Evolutionary conservation across 2,797 vertebrate genomes (phyloP).

Genomic region (Pipistrellus nathusii): DNA sequence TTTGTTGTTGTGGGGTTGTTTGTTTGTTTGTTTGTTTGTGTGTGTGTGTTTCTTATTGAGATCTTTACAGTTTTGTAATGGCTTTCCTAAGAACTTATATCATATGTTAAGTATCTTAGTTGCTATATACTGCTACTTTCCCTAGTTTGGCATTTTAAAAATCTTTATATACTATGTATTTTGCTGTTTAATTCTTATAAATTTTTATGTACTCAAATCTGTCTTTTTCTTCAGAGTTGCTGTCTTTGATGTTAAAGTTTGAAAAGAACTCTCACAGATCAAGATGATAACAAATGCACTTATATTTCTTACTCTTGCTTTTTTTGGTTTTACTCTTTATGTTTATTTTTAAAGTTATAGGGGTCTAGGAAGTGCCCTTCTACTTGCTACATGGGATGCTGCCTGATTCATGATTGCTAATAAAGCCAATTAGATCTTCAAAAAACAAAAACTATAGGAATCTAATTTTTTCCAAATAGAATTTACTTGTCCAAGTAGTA

Average conservation of each 20-base stretch:
- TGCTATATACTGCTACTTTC: not conserved
- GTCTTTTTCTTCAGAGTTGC: slow-evolving; percentile 4
- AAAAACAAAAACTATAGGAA: not conserved
- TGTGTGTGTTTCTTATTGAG: not conserved
- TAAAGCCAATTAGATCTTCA: not conserved
- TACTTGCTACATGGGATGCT: not conserved
- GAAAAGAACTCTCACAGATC: not conserved
- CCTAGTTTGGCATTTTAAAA: slow-evolving; percentile 16
- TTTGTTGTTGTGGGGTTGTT: not conserved
- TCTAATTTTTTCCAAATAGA: not conserved
- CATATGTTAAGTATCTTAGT: slow-evolving; percentile 23
- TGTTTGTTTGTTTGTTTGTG: too few species aligned
- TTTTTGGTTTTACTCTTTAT: slow-evolving; percentile 39
- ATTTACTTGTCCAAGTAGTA: not conserved
- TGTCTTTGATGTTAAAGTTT: slow-evolving; percentile 12
- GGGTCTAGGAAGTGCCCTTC: not conserved
- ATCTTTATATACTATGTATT: not conserved
- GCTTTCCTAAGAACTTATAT: slow-evolving; percentile 12
- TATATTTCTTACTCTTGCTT: slow-evolving; percentile 37
- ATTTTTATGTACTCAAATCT: slow-evolving; percentile 44
- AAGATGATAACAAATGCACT: not conserved
- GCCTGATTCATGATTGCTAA: not conserved
- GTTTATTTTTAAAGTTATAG: slow-evolving; percentile 34
- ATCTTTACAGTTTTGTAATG: not conserved
- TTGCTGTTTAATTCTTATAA: not conserved